Evolutionary conservation across 2,113 vertebrate species (phyloP).

Genomic region (Rhizomys pruinosus): DNA sequence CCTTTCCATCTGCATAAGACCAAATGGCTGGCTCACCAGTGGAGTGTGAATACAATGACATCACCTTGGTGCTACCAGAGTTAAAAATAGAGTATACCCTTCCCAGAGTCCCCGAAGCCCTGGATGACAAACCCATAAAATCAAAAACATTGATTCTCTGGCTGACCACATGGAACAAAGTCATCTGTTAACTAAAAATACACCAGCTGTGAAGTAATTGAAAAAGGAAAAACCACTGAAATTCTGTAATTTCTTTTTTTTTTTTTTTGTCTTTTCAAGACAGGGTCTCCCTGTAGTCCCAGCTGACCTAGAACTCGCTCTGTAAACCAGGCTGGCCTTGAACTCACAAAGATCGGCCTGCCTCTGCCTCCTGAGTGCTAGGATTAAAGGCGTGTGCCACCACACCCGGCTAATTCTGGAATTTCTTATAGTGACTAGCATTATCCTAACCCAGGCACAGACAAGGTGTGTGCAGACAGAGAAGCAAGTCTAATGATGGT

Average conservation of each 20-base stretch:
- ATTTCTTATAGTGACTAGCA: not conserved
- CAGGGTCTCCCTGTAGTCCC: too few relatives aligned
- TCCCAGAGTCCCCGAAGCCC: not conserved
- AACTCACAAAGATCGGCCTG: too few relatives aligned
- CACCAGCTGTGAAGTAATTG: not conserved
- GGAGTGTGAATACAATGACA: not conserved
- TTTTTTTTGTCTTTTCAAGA: too few relatives aligned
- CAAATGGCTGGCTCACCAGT: not conserved
- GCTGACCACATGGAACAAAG: not conserved
- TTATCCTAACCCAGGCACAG: not conserved
- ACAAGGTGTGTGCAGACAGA: not conserved
- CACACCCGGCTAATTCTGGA: too few relatives aligned
- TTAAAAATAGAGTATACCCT: slow-evolving; percentile 21
- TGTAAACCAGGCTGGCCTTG: too few relatives aligned
- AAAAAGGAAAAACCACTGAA: not conserved
- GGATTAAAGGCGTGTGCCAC: too few relatives aligned
- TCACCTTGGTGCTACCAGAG: not conserved
- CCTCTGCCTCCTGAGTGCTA: too few relatives aligned
- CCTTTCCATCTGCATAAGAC: not conserved
- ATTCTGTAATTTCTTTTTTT: slow-evolving; percentile 26
- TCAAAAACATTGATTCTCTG: not conserved
- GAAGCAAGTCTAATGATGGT: not conserved
- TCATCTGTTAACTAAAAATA: slow-evolving; percentile 11
- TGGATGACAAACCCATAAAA: not conserved
- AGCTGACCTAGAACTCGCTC: too few relatives aligned